phyloP scores from a whole-genome alignment of 35 echinoderm and acorn worm species.

The Heliocidaris erythrogramma region DNA sequence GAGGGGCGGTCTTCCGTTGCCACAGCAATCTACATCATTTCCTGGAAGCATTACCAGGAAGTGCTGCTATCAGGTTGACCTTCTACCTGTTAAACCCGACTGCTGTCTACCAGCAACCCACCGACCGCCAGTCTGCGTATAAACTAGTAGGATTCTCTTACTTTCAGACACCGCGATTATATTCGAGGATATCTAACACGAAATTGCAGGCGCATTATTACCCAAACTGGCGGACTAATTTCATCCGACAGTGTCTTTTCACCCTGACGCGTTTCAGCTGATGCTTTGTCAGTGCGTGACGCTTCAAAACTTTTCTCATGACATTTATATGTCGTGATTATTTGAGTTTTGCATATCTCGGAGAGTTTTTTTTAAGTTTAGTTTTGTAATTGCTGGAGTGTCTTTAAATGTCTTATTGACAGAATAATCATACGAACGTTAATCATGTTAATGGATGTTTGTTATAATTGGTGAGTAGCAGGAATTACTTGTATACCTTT shows the following conservation, averaged over 20 bases:
- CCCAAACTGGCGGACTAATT: neutral
- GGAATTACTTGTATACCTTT: neutral
- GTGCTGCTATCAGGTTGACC: neutral
- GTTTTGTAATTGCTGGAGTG: neutral
- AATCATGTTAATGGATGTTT: neutral
- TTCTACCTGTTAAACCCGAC: neutral
- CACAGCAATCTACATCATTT: neutral
- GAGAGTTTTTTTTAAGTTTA: neutral
- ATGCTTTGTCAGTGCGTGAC: neutral
- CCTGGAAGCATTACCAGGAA: neutral
- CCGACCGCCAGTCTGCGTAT: neutral
- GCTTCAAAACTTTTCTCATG: neutral
- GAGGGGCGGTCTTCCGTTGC: neutral
- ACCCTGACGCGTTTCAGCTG: neutral
- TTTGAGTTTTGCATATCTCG: neutral
- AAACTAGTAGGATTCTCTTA: neutral
- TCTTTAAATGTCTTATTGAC: neutral
- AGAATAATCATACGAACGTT: neutral
- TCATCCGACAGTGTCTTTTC: neutral
- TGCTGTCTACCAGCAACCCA: neutral
- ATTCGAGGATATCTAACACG: neutral
- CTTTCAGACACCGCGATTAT: neutral
- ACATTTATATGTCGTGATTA: neutral
- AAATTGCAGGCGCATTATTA: neutral
- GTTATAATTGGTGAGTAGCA: neutral